phyloP scores from a whole-genome alignment of 2,113 vertebrate species.

The Sitta europaea region DNA sequence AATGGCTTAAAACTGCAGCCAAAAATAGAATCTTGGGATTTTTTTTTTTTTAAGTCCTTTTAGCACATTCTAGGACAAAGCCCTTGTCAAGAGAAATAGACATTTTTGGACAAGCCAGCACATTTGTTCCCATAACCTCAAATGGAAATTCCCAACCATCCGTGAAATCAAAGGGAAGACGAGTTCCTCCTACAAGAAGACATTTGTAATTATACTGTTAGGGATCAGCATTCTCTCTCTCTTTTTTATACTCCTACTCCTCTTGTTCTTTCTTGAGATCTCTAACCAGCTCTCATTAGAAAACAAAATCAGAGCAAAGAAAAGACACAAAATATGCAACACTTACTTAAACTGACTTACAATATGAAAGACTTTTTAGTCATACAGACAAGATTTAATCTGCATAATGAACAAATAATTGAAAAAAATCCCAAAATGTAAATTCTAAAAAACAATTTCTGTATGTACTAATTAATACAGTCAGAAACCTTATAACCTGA shows the following conservation, averaged over 20 bases:
- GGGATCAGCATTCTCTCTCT: background rate
- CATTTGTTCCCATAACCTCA: slow-evolving; percentile 46
- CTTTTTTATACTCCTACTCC: slow-evolving; percentile 23
- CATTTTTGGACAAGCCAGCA: slow-evolving; percentile 17
- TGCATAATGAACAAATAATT: background rate
- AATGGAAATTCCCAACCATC: slow-evolving; percentile 50
- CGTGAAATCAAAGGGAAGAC: slow-evolving; percentile 54
- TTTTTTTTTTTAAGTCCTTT: background rate
- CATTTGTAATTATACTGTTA: slow-evolving; percentile 46
- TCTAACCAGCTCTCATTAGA: slow-evolving; percentile 18
- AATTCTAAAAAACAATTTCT: background rate
- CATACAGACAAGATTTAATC: background rate
- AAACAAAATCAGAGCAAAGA: background rate
- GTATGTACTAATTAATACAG: background rate
- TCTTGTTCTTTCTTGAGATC: background rate
- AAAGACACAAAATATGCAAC: background rate
- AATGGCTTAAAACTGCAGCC: slow-evolving; percentile 7
- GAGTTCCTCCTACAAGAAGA: slow-evolving; percentile 41
- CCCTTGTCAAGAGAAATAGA: background rate
- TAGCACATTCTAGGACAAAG: slow-evolving; percentile 46
- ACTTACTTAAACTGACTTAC: background rate
- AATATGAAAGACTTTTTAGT: background rate
- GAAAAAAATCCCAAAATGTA: background rate
- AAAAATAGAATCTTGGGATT: background rate
- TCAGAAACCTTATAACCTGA: background rate